Percentiles rank a stretch among this genome's conserved stretches.
phyloP scores from a whole-genome alignment of 2,797 vertebrate genomes.

The Spatula versicolor region DNA sequence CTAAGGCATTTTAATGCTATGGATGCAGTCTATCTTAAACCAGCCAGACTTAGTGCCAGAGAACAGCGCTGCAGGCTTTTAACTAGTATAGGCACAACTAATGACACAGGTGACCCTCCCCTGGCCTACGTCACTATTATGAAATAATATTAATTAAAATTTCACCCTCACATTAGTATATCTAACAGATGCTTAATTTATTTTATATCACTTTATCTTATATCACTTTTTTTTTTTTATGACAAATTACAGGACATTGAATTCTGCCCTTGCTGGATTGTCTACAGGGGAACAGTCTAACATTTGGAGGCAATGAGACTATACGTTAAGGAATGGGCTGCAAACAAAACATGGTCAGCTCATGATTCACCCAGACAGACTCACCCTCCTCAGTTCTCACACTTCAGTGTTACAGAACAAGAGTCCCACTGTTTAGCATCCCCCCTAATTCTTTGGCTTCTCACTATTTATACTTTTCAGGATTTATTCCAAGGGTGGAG shows the following conservation, averaged over 20 bases:
- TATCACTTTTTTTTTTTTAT: not conserved
- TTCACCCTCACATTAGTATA: not conserved
- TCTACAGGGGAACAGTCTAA: not conserved
- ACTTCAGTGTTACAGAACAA: not conserved
- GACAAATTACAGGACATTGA: not conserved
- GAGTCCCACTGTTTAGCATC: conserved; percentile 10
- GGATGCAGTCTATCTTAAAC: not conserved
- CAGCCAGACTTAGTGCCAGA: not conserved
- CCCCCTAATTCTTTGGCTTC: not conserved
- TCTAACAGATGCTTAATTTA: not conserved
- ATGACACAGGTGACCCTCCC: not conserved
- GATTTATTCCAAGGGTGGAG: conserved; percentile 22
- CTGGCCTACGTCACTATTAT: not conserved
- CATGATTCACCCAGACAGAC: conserved; percentile 4
- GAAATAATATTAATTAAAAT: not conserved
- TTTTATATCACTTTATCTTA: not conserved
- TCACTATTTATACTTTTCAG: not conserved
- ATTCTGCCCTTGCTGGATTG: not conserved
- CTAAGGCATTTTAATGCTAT: not conserved
- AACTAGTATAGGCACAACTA: not conserved
- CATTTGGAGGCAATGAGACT: not conserved
- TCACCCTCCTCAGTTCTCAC: conserved; percentile 24
- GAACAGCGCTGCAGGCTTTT: not conserved
- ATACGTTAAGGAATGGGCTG: not conserved
- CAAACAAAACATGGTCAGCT: not conserved